Base-by-base conservation (phyloP, 2,888 invertebrate species). In the Nephrocerus scutellatus region DNA sequence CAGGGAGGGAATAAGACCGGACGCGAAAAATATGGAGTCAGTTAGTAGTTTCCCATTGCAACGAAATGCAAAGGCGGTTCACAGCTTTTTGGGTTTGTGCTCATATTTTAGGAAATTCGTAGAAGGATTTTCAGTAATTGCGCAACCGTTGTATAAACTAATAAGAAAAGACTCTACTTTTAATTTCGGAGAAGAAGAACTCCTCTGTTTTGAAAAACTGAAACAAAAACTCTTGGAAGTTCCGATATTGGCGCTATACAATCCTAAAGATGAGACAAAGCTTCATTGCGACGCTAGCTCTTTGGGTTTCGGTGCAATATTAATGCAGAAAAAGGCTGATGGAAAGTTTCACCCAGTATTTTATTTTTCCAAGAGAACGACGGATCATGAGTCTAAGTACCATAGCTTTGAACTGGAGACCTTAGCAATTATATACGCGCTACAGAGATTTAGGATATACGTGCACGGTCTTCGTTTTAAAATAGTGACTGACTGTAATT, bases 201-300 rank as follows among this genome's bases (percentile, higher is more conserved):
- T 10, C 13, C 13, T 22, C 20, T 22, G 23, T 22, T 22, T 22
- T 22, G 7, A 9, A 22, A 7, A 9, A 9, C 23, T 22, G 10
- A 18, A 36, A 36, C n/a, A 13, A 29, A 12, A 10, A 13, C 15
- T 36, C 7, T 9, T 8, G 12, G 10, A 15, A 21, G 22, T 16
- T 9, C 37, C 48, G 15, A 42, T 59, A n/a, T 41, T 63, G 12
- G 46, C 48, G 5, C 31, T 62, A 4, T 63, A 26, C 43, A 31
- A 41, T 6, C 53, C 53, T 6, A 15, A 10, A 7, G 23, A 22
- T 22, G 23, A 22, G 23, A 22, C 23, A 7, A 10, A 22, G 23
- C 10, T 22, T 21, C 56, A 57, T 41, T 49, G 48, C n/a, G 57
- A 59, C 39, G 57, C 56, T 2, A 50, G 52, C 38, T 13, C 40